Conservation (phyloP, 2,797 vertebrate genomes). For the Coregonus sp. region DNA sequence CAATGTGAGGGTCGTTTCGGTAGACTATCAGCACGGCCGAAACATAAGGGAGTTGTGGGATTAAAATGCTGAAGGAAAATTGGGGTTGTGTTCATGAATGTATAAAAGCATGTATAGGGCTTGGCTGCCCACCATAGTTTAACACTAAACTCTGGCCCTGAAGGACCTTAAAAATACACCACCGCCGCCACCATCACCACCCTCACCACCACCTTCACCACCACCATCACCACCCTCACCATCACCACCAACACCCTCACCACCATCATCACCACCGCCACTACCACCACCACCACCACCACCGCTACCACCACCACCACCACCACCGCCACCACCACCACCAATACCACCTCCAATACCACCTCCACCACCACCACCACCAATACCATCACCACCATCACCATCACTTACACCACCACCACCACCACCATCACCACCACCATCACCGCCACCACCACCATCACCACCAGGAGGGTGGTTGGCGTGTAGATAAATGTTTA, state of each 20-base stretch:
- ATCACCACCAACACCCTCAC: no score
- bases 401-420: no score
- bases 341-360: accelerated
- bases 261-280: accelerated
- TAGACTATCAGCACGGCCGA: conserved; percentile 41
- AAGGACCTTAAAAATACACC: conserved; percentile 61
- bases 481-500: conserved; percentile 38
- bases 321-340: no score
- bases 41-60: conserved; percentile 56
- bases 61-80: conserved; percentile 40
- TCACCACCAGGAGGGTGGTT: neutral
- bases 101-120: conserved; percentile 40
- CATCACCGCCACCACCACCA: no score
- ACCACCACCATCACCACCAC: no score
- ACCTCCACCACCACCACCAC: no score
- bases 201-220: no score
- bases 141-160: conserved; percentile 56
- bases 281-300: accelerated
- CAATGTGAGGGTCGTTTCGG: conserved; percentile 58
- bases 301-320: no score
- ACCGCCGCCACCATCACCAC: conserved; percentile 35
- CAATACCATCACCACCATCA: no score
- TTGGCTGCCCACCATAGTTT: conserved; percentile 35
- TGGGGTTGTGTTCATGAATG: conserved; percentile 63
- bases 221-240: no score